Conservation (phyloP, 2,113 vertebrate genomes). For the Limnothrissa miodon region DNA sequence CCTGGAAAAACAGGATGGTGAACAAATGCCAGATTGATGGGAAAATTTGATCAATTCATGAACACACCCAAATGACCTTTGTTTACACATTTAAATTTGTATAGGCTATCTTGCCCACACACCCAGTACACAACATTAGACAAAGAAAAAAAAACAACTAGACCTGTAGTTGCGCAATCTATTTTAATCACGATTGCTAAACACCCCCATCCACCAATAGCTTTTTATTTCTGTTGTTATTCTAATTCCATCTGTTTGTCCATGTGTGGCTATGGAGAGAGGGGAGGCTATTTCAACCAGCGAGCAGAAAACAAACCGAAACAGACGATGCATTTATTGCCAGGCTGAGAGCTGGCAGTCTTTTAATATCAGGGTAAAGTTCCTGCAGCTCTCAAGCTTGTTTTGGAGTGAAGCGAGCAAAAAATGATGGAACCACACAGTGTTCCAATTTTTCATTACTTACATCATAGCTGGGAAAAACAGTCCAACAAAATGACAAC, state of each 20-base stretch:
- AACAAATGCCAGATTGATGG: not conserved
- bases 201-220: not conserved
- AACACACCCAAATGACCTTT: not conserved
- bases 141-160: not conserved
- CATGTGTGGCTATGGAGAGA: conserved; percentile 27
- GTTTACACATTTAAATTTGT: no score
- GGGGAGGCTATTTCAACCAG: conserved; percentile 29
- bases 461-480: not conserved
- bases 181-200: not conserved
- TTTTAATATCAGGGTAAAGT: conserved; percentile 40
- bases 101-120: no score
- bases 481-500: not conserved
- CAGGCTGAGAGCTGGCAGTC: conserved; percentile 22
- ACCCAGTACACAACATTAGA: not conserved
- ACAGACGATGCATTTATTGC: conserved; percentile 35
- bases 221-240: not conserved
- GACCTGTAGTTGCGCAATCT: not conserved
- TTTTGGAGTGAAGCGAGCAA: conserved; percentile 24
- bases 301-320: conserved; percentile 30
- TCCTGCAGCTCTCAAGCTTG: conserved; percentile 26
- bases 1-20: not conserved
- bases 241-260: conserved; percentile 39
- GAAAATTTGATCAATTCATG: not conserved
- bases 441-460: conserved; percentile 17
- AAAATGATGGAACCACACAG: conserved; percentile 20